Conservation (phyloP, 2,797 vertebrate species). For the Enteromius viviparus region DNA sequence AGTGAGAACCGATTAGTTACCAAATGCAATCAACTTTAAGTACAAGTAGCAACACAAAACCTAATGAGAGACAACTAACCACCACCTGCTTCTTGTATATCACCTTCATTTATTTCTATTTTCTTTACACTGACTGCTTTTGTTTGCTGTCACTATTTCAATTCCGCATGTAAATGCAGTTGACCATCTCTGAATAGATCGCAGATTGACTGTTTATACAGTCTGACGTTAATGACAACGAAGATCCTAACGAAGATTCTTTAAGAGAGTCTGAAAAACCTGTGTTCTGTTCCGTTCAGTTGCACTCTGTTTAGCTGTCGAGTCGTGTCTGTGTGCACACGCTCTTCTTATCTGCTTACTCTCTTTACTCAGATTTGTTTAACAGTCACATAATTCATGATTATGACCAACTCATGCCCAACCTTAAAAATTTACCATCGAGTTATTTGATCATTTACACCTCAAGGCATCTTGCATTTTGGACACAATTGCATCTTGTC, state of each 20-base stretch:
- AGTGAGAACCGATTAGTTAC: background rate
- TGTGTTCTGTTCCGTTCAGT: background rate
- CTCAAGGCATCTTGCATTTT: background rate
- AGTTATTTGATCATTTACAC: slow-evolving; percentile 13
- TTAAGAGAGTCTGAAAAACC: background rate
- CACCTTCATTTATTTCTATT: background rate
- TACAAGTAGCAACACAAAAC: background rate
- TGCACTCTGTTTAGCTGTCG: background rate
- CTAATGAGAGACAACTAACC: background rate
- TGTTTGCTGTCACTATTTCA: background rate
- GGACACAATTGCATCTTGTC: slow-evolving; percentile 28
- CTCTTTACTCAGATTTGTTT: background rate
- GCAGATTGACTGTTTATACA: background rate
- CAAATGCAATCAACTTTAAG: background rate
- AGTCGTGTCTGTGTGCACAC: background rate
- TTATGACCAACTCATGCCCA: background rate
- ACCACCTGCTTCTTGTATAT: background rate
- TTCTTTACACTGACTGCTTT: background rate
- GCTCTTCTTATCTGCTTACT: background rate
- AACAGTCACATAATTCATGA: background rate
- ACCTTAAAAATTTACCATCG: too few relatives aligned
- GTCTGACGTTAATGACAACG: slow-evolving; percentile 1
- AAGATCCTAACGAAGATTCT: background rate
- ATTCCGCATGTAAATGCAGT: background rate
- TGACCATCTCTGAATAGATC: background rate